These are phyloP conservation scores for Entomobrya multifasciata DNA, from an alignment of 2,888 invertebrate genomes.

Conservation along the genomic window DNA sequence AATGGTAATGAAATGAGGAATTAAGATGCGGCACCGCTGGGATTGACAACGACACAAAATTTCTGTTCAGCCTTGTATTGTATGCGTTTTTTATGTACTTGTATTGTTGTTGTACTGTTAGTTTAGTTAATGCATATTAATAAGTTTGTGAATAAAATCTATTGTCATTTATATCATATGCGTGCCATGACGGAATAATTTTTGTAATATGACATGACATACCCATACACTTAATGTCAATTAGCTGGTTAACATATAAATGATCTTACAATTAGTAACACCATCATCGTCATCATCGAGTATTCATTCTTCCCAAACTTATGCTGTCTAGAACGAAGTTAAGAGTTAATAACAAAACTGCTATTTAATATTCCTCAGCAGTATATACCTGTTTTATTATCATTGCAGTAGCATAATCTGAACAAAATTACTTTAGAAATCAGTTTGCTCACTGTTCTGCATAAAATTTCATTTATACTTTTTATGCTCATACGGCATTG, in stretches of 20 bases:
- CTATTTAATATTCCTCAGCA: constrained; percentile 32
- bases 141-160: neutral
- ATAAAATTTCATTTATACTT: too few relatives aligned
- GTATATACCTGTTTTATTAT: constrained; percentile 39
- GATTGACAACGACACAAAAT: constrained; percentile 3
- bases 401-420: constrained; percentile 11
- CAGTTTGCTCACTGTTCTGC: neutral
- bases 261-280: constrained; percentile 23
- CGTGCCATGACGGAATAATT: neutral
- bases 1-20: neutral
- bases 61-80: neutral
- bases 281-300: neutral
- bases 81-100: neutral
- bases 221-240: constrained; percentile 11
- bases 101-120: neutral
- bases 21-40: neutral
- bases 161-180: neutral
- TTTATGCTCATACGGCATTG: neutral
- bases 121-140: constrained; percentile 2
- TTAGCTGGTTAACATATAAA: constrained; percentile 40
- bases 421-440: constrained; percentile 26
- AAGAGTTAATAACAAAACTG: constrained; percentile 5
- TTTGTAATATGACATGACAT: neutral
- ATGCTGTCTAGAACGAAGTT: neutral
- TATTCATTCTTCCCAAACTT: neutral